These are phyloP conservation scores for Drosophila kanekoi DNA, from an alignment of 2,888 invertebrate species.

Conservation along the genomic window DNA sequence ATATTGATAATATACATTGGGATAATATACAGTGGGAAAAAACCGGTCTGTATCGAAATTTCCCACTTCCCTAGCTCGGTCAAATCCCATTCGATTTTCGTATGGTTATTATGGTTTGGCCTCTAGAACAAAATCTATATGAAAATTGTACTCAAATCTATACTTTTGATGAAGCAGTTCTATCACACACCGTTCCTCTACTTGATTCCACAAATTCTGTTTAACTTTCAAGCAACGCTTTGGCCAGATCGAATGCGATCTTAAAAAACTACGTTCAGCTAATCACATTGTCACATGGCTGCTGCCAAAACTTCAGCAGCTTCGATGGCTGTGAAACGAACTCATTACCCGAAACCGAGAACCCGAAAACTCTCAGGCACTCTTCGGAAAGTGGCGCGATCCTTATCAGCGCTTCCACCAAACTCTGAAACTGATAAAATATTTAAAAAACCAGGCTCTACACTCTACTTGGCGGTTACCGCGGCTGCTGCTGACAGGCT, in stretches of 20 bases:
- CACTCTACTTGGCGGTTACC: slow-evolving; percentile 23
- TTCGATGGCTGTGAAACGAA: slow-evolving; percentile 72
- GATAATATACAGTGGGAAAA: too few relatives aligned
- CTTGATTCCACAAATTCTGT: too few relatives aligned
- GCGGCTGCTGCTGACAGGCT: slow-evolving; percentile 46
- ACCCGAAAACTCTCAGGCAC: slow-evolving; percentile 34
- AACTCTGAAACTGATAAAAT: slow-evolving; percentile 76
- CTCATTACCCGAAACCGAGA: slow-evolving; percentile 64
- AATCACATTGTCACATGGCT: slow-evolving; percentile 57
- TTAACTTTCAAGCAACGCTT: not conserved
- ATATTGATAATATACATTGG: too few relatives aligned
- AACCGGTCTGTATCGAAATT: too few relatives aligned
- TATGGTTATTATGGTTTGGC: too few relatives aligned
- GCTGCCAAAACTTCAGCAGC: slow-evolving; percentile 49
- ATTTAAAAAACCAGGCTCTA: slow-evolving; percentile 58
- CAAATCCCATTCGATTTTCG: too few relatives aligned
- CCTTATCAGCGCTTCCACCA: slow-evolving; percentile 75
- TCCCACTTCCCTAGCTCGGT: too few relatives aligned
- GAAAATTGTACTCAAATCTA: too few relatives aligned
- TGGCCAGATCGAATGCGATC: not conserved
- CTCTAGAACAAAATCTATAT: too few relatives aligned
- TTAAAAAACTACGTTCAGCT: slow-evolving; percentile 6
- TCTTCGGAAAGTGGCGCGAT: slow-evolving; percentile 66
- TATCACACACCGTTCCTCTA: too few relatives aligned
- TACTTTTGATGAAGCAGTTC: too few relatives aligned